A percentile compares a stretch with the other conserved stretches of the same genome.
phyloP scores from a whole-genome alignment of 1,140 invertebrate genomes.

The Rhopalosiphum maidis region DNA sequence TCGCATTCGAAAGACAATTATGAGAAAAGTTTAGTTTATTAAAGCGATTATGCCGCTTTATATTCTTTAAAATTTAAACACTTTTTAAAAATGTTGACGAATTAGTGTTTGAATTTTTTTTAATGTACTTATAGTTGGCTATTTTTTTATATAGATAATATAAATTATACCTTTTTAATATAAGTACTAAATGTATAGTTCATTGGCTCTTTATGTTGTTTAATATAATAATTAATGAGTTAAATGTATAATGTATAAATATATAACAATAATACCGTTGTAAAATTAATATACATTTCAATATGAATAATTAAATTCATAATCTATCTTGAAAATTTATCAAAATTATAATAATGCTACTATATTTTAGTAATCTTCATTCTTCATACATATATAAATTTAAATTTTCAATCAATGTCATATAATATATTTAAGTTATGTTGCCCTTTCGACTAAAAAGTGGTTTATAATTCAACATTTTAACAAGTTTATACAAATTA shows the following conservation, averaged over 20 bases:
- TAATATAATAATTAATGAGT: too few relatives aligned
- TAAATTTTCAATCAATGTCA: not conserved
- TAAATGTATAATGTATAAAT: too few relatives aligned
- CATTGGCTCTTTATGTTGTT: too few relatives aligned
- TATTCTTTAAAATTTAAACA: not conserved
- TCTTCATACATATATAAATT: not conserved
- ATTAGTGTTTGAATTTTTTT: not conserved
- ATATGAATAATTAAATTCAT: too few relatives aligned
- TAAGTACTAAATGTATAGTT: too few relatives aligned
- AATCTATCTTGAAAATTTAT: too few relatives aligned
- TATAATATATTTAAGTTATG: not conserved
- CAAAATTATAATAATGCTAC: too few relatives aligned
- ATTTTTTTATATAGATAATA: not conserved
- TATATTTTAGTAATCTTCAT: not conserved
- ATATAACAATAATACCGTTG: too few relatives aligned
- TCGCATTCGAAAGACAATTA: not conserved
- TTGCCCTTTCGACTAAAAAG: not conserved
- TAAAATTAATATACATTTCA: too few relatives aligned
- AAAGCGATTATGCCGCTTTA: not conserved
- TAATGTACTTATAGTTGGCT: not conserved
- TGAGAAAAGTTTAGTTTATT: not conserved
- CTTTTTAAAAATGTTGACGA: not conserved
- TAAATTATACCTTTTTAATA: too few relatives aligned
- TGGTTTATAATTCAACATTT: not conserved
- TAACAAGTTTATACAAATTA: not conserved